Evolutionary conservation across 2,113 vertebrate genomes (phyloP).

Genomic region (Cynocephalus volans): DNA sequence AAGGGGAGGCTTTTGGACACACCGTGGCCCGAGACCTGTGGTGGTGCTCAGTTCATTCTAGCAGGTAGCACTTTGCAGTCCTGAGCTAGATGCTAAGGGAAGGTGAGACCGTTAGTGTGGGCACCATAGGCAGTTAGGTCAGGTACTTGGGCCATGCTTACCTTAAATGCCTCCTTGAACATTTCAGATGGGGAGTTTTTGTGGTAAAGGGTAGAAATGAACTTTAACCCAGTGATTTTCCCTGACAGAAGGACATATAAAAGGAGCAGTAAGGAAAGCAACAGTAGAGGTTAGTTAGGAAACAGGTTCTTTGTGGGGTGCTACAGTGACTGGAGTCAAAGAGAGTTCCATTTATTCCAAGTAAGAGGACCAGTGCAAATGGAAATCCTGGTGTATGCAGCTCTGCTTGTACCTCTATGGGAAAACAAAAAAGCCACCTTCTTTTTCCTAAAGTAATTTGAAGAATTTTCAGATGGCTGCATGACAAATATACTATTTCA

Average conservation of each 20-base stretch:
- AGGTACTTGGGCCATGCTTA: not conserved
- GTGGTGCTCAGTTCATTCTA: not conserved
- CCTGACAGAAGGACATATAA: not conserved
- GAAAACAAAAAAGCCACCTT: not conserved
- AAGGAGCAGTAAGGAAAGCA: not conserved
- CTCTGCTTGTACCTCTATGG: not conserved
- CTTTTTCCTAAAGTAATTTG: conserved; percentile 20
- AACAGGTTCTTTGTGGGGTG: not conserved
- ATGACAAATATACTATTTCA: not conserved
- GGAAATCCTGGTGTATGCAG: not conserved
- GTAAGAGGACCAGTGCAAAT: not conserved
- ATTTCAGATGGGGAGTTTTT: not conserved
- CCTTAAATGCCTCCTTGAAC: not conserved
- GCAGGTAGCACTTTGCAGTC: not conserved
- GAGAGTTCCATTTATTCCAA: not conserved
- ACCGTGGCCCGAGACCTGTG: not conserved
- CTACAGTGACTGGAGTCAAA: not conserved
- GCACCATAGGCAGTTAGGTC: not conserved
- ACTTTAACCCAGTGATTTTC: not conserved
- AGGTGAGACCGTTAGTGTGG: not conserved
- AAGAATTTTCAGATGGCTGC: conserved; percentile 11
- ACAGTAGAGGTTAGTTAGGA: not conserved
- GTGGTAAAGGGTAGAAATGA: not conserved
- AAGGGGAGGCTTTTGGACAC: not conserved
- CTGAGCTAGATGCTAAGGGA: not conserved